A percentile compares a stretch with the other conserved stretches of the same genome.
Conservation (phyloP, 2,113 vertebrate species). For the Callorhinus ursinus region DNA sequence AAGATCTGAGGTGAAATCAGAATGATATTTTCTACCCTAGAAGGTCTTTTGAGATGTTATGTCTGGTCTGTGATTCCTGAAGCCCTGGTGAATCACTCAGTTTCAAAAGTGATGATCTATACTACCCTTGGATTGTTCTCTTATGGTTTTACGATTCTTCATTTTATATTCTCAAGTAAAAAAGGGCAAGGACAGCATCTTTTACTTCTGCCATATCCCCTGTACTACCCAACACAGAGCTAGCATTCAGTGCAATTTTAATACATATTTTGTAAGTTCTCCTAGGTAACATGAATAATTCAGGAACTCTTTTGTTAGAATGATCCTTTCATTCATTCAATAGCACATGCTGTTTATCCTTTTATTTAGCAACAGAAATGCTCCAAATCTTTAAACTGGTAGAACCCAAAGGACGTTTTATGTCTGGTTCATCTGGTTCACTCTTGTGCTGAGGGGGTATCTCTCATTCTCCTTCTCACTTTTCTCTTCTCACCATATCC, state of each 20-base stretch:
- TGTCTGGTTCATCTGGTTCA: background rate
- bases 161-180: background rate
- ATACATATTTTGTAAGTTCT: constrained; percentile 54
- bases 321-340: constrained; percentile 53
- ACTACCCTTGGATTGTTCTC: background rate
- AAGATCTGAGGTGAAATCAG: background rate
- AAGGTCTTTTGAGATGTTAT: background rate
- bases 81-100: background rate
- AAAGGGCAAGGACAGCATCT: background rate
- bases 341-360: constrained; percentile 56
- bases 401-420: background rate
- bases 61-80: background rate
- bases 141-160: background rate
- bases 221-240: background rate
- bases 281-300: constrained; percentile 64
- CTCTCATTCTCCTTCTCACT: background rate
- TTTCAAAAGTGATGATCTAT: background rate
- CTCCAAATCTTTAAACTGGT: background rate
- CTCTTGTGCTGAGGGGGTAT: background rate
- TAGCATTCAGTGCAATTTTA: constrained; percentile 34
- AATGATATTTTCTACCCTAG: background rate
- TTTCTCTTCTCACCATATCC: background rate
- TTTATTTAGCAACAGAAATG: constrained; percentile 38
- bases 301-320: constrained; percentile 55
- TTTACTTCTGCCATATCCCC: background rate